Conservation (phyloP, 2,888 invertebrate species). For the Epicampocera succincta region DNA sequence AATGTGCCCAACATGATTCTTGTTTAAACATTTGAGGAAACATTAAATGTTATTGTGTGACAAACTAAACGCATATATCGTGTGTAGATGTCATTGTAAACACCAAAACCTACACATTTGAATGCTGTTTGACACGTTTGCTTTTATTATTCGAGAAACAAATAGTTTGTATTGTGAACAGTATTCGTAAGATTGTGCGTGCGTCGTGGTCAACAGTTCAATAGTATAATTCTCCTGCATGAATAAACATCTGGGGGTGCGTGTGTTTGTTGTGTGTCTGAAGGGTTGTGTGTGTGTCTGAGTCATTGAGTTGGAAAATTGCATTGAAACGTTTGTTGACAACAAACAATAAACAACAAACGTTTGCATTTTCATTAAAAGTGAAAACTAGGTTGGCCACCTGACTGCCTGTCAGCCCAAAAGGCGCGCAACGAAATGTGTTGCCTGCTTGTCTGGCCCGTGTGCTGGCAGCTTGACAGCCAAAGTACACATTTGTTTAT, state of each 20-base stretch:
- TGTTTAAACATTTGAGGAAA: too few species aligned
- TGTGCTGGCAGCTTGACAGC: conserved; percentile 42
- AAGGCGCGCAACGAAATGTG: conserved; percentile 15
- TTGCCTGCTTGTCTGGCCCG: conserved; percentile 23
- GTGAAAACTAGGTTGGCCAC: conserved; percentile 66
- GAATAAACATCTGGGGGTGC: background rate
- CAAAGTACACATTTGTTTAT: conserved; percentile 38
- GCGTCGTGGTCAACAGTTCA: conserved; percentile 35
- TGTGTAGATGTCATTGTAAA: too few species aligned
- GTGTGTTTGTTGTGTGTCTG: conserved; percentile 25
- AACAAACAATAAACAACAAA: conserved; percentile 64
- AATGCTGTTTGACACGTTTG: too few species aligned
- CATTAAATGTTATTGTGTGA: too few species aligned
- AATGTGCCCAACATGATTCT: too few species aligned
- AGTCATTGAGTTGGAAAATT: conserved; percentile 74
- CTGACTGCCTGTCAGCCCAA: conserved; percentile 26
- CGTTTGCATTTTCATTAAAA: conserved; percentile 68
- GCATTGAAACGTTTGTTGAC: conserved; percentile 74
- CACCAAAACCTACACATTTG: too few species aligned
- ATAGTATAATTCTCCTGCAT: conserved; percentile 25
- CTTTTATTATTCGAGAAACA: too few species aligned
- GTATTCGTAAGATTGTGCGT: background rate
- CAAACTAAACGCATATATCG: too few species aligned
- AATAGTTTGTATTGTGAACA: conserved; percentile 23
- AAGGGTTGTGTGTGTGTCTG: conserved; percentile 54